A percentile compares a stretch with the other conserved stretches of the same genome.
Evolutionary conservation across 2,797 vertebrate genomes (phyloP).

Genomic region (Spinus pinus): DNA sequence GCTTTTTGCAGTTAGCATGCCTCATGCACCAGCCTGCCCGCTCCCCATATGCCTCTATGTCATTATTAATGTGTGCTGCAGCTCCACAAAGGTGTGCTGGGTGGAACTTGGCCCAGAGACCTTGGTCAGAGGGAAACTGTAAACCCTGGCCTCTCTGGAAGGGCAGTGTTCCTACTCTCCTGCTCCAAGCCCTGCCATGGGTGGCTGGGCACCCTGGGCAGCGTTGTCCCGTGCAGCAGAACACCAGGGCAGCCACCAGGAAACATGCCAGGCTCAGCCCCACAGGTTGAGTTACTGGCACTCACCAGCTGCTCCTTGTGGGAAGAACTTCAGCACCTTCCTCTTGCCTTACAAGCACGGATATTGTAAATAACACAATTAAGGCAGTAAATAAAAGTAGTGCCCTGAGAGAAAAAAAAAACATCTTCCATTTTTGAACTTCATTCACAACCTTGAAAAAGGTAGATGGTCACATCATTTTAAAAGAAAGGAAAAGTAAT

Average conservation of each 20-base stretch:
- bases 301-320: background rate
- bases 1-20: background rate
- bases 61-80: background rate
- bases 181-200: background rate
- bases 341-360: background rate
- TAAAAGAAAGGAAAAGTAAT: background rate
- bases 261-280: background rate
- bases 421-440: background rate
- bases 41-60: background rate
- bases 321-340: background rate
- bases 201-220: background rate
- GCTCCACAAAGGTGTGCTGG: background rate
- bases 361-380: background rate
- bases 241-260: background rate
- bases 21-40: background rate
- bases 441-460: background rate
- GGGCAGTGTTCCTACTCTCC: rapidly evolving
- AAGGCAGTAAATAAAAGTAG: background rate
- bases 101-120: background rate
- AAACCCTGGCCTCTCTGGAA: background rate
- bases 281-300: background rate
- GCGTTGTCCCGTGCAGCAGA: rapidly evolving
- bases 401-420: background rate
- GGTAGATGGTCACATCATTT: rapidly evolving
- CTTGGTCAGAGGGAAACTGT: background rate